Percentiles rank a stretch among this genome's conserved stretches.
phyloP scores from a whole-genome alignment of 2,888 invertebrate genomes.

The Platynereis dumerilii region DNA sequence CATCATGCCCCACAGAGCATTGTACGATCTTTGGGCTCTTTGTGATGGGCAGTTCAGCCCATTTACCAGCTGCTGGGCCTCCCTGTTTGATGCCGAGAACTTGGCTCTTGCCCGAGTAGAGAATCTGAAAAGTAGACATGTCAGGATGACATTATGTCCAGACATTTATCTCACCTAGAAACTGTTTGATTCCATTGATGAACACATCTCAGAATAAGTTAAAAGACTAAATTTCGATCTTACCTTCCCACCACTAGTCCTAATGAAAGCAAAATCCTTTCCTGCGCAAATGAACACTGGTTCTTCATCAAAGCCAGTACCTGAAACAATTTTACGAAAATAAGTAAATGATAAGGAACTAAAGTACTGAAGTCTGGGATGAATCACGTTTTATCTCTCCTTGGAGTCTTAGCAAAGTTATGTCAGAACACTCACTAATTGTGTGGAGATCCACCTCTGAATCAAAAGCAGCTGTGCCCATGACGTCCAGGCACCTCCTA shows the following conservation, averaged over 20 bases:
- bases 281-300: slow-evolving; percentile 79
- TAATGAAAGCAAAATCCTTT: slow-evolving; percentile 87
- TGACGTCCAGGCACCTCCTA: slow-evolving; percentile 78
- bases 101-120: slow-evolving; percentile 86
- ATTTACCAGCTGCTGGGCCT: slow-evolving; percentile 58
- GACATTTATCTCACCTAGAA: too few relatives aligned
- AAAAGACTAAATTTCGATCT: too few relatives aligned
- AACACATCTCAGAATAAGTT: too few relatives aligned
- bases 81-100: slow-evolving; percentile 81
- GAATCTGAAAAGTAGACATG: slow-evolving; percentile 67
- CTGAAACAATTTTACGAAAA: too few relatives aligned
- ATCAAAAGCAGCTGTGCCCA: slow-evolving; percentile 77
- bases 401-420: too few relatives aligned
- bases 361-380: too few relatives aligned
- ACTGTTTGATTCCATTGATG: too few relatives aligned
- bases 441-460: slow-evolving; percentile 68
- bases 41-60: slow-evolving; percentile 69
- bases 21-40: slow-evolving; percentile 78
- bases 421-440: slow-evolving; percentile 58
- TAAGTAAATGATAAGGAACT: too few relatives aligned
- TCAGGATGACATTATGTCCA: too few relatives aligned
- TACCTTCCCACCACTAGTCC: slow-evolving; percentile 85
- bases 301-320: slow-evolving; percentile 77
- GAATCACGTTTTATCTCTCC: too few relatives aligned
- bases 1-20: slow-evolving; percentile 91